Percentiles rank a stretch among this genome's conserved stretches.
Conservation (phyloP, 2,797 vertebrate species). For the Artibeus jamaicensis region DNA sequence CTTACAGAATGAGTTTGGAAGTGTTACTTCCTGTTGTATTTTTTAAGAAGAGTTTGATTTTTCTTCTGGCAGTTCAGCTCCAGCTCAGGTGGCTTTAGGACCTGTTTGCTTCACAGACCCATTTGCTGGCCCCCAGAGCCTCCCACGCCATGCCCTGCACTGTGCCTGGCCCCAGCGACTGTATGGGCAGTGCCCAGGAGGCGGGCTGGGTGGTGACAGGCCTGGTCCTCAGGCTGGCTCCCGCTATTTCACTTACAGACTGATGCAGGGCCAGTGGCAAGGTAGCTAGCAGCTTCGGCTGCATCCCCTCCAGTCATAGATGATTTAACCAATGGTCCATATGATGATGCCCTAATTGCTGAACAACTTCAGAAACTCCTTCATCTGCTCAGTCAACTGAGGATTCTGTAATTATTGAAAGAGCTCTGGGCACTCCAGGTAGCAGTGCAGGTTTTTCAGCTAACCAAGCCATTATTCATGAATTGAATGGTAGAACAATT, state of each 20-base stretch:
- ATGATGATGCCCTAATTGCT: slow-evolving; percentile 82
- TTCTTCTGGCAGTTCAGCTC: neutral
- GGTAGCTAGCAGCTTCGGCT: neutral
- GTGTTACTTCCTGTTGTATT: neutral
- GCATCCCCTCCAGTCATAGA: neutral
- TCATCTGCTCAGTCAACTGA: slow-evolving; percentile 85
- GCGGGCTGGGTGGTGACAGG: neutral
- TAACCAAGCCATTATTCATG: slow-evolving; percentile 94
- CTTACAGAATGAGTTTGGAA: neutral
- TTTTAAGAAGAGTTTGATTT: neutral
- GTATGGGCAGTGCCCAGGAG: no score
- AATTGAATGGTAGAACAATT: slow-evolving; percentile 90
- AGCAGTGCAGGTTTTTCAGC: slow-evolving; percentile 94
- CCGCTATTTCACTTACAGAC: neutral
- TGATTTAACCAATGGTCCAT: slow-evolving; percentile 75
- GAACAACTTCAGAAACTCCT: slow-evolving; percentile 90
- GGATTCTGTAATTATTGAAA: slow-evolving; percentile 85
- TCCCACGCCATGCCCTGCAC: neutral
- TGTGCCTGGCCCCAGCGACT: no score
- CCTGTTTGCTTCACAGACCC: neutral
- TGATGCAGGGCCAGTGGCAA: neutral
- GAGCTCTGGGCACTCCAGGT: slow-evolving; percentile 90
- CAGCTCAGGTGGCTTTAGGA: neutral
- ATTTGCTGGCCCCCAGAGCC: neutral
- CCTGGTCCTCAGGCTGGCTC: neutral